phyloP scores from a whole-genome alignment of 2,113 vertebrate species.

The Steatornis caripensis region DNA sequence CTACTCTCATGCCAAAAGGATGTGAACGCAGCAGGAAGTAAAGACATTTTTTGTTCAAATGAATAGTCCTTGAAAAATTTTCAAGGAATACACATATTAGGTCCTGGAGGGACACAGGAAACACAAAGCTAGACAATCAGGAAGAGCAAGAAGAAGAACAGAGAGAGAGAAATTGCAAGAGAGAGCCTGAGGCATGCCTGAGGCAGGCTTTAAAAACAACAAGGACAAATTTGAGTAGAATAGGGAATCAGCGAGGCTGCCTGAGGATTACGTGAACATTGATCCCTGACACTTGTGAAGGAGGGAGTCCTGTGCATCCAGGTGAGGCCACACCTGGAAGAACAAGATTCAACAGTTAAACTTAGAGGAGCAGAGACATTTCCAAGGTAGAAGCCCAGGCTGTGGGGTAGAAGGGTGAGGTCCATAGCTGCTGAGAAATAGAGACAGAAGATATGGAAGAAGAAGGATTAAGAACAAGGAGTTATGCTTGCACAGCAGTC shows the following conservation, averaged over 20 bases:
- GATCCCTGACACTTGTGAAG: background rate
- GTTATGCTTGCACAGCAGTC: background rate
- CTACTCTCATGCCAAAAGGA: background rate
- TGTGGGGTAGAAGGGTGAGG: background rate
- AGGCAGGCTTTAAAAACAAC: background rate
- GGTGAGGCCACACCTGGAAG: background rate
- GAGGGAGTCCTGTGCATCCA: background rate
- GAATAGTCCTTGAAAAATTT: background rate
- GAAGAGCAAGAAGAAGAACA: background rate
- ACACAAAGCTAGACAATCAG: background rate
- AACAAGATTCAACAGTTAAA: background rate
- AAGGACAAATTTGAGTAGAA: background rate
- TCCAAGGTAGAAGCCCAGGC: background rate
- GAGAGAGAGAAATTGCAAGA: background rate
- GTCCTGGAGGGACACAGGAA: background rate
- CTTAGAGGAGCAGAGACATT: background rate
- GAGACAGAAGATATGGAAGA: background rate
- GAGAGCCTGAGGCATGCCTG: background rate
- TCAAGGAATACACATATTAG: background rate
- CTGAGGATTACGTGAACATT: fast-evolving
- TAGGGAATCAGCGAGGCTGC: background rate
- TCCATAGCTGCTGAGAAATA: background rate
- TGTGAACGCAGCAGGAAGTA: background rate
- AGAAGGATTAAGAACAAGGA: background rate
- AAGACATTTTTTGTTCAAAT: background rate